Evolutionary conservation across 2,888 invertebrate species (phyloP), one percentile per base, ranked within the genome.

Genomic region (Leptothorax acervorum): DNA sequence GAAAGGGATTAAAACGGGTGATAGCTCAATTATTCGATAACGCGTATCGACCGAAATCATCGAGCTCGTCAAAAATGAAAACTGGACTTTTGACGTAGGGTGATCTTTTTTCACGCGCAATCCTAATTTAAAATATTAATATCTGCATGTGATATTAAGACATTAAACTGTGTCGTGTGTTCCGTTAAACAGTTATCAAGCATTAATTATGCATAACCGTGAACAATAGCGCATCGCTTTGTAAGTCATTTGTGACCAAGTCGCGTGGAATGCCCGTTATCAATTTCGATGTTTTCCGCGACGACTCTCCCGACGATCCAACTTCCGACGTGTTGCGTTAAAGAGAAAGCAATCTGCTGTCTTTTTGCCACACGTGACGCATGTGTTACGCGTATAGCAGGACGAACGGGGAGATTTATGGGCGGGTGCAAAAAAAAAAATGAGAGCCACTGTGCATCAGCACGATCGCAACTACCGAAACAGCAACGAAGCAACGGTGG

Each of bases 401-500:
- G 55, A 66, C 55, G 68, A 68, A 57, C 68, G 31, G 12, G 42
- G 4, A 28, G n/a, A 78, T 78, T 78, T 55, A 68, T 55, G 3
- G 31, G 11, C 35, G 12, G 5, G 5, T 42, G 42, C n/a, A 28
- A 66, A 60, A 62, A 74, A 62, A 74, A 66, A 71, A 79, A 66
- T 71, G 79, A 81, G 79, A 81, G 60, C 48, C 79, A 81, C 90
- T 87, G 66, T 31, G 85, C 85, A 60, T 71, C 86, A 86, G 83
- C 85, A 85, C 76, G 88, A 79, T 86, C 84, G 83, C 83, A 82
- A 82, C 85, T 87, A 89, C 87, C 85, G 88, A 89, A 85, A 81
- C 85, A 78, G 71, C 76, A 53, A 83, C 23, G 60, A 42, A 63
- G 35, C 23, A 51, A 76, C 71, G 63, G 71, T 35, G 45, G 3